phyloP scores from a whole-genome alignment of 2,113 vertebrate species.

The zebrafish (Danio rerio) region GRCz12tu NC_133184.1:18466001-18466500 shows the following conservation, averaged over 20 bases:
- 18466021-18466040: too few species aligned
- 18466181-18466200: background rate
- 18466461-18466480: conserved; percentile 54
- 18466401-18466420: background rate
- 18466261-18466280: background rate
- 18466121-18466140: background rate
- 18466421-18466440: background rate
- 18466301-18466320: background rate
- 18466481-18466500: conserved; percentile 64
- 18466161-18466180: too few species aligned
- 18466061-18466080: too few species aligned
- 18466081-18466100: too few species aligned
- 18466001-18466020: too few species aligned
- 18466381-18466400: background rate
- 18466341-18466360: background rate
- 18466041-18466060: too few species aligned
- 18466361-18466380: background rate
- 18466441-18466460: background rate
- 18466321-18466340: background rate
- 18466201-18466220: background rate
- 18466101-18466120: background rate
- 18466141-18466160: background rate
- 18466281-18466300: background rate
- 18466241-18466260: background rate
- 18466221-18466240: background rate